phyloP scores from a whole-genome alignment of 2,888 invertebrate species.

The Ophion ventricosus region DNA sequence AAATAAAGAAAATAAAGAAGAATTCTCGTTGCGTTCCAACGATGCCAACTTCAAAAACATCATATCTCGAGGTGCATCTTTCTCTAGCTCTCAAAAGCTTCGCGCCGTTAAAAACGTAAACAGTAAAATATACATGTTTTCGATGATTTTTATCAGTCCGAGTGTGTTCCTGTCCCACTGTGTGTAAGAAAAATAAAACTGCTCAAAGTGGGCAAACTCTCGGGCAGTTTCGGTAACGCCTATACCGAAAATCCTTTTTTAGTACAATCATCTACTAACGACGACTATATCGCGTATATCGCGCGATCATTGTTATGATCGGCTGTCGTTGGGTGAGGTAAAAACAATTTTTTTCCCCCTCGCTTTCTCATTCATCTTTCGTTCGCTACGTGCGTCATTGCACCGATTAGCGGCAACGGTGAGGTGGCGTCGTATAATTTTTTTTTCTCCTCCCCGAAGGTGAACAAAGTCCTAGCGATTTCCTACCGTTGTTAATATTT shows the following conservation, averaged over 20 bases:
- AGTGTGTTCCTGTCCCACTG: background rate
- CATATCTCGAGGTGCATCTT: background rate
- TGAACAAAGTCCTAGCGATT: background rate
- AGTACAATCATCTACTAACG: background rate
- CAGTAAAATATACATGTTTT: background rate
- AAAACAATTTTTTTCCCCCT: background rate
- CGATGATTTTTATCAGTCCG: background rate
- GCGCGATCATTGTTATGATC: background rate
- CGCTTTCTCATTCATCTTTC: background rate
- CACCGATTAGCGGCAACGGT: background rate
- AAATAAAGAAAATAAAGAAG: too few relatives aligned
- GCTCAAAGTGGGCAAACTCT: background rate
- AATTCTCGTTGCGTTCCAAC: too few relatives aligned
- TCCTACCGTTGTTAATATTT: background rate
- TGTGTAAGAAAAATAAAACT: background rate
- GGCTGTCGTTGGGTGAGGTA: background rate
- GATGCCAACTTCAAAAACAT: too few relatives aligned
- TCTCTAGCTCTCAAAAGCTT: background rate
- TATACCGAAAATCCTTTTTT: background rate
- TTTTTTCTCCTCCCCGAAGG: background rate
- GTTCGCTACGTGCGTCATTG: constrained; percentile 11
- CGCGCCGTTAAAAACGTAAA: background rate
- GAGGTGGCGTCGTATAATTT: background rate
- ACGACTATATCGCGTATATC: background rate
- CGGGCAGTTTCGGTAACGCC: background rate